A percentile compares a stretch with the other conserved stretches of the same genome.
Evolutionary conservation across 2,113 vertebrate species (phyloP).

Genomic region (Alaudala cheleensis): DNA sequence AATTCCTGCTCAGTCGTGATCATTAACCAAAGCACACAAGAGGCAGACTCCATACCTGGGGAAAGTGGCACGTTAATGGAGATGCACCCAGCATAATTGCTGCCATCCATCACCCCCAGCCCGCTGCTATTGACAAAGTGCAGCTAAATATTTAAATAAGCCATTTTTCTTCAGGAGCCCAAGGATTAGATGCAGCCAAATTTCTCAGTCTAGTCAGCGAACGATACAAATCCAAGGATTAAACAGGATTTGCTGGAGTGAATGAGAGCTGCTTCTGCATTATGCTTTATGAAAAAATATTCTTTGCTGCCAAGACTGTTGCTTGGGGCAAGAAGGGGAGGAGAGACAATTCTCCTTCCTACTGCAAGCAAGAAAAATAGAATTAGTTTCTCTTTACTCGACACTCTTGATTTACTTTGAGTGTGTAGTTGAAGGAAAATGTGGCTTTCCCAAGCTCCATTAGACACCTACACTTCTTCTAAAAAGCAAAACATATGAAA

Average conservation of each 20-base stretch:
- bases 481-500: not conserved
- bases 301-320: slow-evolving; percentile 31
- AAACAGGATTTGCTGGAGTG: slow-evolving; percentile 51
- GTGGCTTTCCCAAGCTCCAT: slow-evolving; percentile 15
- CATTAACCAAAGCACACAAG: slow-evolving; percentile 61
- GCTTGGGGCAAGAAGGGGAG: slow-evolving; percentile 32
- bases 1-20: slow-evolving; percentile 27
- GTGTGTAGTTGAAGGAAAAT: slow-evolving; percentile 28
- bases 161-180: slow-evolving; percentile 67
- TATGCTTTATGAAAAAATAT: slow-evolving; percentile 48
- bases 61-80: slow-evolving; percentile 64
- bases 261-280: slow-evolving; percentile 52
- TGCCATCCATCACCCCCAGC: slow-evolving; percentile 68
- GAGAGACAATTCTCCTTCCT: slow-evolving; percentile 37
- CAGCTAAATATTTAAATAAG: slow-evolving; percentile 75
- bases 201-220: slow-evolving; percentile 59
- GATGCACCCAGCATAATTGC: slow-evolving; percentile 67
- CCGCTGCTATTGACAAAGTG: slow-evolving; percentile 61
- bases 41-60: slow-evolving; percentile 59
- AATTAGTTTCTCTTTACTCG: slow-evolving; percentile 31
- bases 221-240: slow-evolving; percentile 50
- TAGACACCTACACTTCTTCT: not conserved
- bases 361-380: slow-evolving; percentile 32
- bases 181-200: slow-evolving; percentile 42
- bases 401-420: slow-evolving; percentile 48